Evolutionary conservation across 1,140 invertebrate genomes (phyloP).

Genomic region (Cecropterus lyciades): DNA sequence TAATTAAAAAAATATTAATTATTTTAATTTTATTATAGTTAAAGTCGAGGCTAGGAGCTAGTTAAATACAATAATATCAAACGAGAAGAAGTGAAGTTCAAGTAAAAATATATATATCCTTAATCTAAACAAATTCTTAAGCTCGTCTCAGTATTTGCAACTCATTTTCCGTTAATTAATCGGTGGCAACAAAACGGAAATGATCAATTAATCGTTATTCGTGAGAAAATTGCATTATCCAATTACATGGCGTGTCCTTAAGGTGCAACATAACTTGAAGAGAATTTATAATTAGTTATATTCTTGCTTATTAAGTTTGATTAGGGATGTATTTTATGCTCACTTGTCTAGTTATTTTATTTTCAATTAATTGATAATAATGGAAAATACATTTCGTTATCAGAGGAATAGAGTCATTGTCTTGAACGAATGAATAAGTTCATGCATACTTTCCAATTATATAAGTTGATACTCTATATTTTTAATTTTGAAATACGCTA

Average conservation of each 20-base stretch:
- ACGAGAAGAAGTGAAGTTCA: not conserved
- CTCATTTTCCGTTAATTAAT: slow-evolving; percentile 30
- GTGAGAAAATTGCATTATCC: slow-evolving; percentile 35
- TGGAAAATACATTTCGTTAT: no score
- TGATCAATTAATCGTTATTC: slow-evolving; percentile 37
- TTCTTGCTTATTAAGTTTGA: slow-evolving; percentile 1
- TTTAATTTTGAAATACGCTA: no score
- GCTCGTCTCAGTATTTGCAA: slow-evolving; percentile 17
- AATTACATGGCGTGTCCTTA: slow-evolving; percentile 29
- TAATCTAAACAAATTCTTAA: slow-evolving; percentile 17
- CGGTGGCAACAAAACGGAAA: slow-evolving; percentile 31
- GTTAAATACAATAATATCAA: not conserved
- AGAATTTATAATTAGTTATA: slow-evolving; percentile 27
- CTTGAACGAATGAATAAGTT: no score
- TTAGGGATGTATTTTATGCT: not conserved
- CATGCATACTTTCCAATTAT: no score
- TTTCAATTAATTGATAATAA: no score
- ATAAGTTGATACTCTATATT: no score
- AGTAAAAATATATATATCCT: not conserved
- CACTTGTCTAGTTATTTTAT: no score
- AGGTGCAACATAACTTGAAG: slow-evolving; percentile 28
- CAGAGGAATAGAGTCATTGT: no score
- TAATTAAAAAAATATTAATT: no score
- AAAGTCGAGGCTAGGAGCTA: no score
- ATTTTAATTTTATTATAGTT: no score